phyloP scores from a whole-genome alignment of 2,797 vertebrate genomes.

The Morus bassanus region DNA sequence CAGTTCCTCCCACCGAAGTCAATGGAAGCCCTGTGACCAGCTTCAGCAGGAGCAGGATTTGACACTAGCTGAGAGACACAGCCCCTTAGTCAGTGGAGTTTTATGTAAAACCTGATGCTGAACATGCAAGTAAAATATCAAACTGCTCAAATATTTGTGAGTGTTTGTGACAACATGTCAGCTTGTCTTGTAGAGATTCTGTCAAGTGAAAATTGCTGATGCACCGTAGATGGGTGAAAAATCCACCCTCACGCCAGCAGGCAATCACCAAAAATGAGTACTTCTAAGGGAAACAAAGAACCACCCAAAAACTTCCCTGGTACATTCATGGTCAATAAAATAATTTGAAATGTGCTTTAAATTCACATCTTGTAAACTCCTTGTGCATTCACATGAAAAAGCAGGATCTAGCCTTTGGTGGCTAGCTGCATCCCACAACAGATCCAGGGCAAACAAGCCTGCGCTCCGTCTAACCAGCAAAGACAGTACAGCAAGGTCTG shows the following conservation, averaged over 20 bases:
- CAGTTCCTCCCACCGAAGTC: neutral
- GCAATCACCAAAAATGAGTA: neutral
- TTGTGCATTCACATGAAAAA: neutral
- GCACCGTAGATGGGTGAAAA: neutral
- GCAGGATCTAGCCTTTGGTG: neutral
- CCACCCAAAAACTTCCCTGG: neutral
- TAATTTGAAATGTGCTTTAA: neutral
- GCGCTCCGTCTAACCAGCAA: neutral
- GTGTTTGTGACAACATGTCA: neutral
- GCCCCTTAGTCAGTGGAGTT: neutral
- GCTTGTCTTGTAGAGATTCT: neutral
- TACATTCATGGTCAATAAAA: neutral
- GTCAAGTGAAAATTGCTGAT: neutral
- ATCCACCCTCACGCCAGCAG: neutral
- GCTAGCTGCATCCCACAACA: neutral
- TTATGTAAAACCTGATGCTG: neutral
- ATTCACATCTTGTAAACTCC: neutral
- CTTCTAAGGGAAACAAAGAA: neutral
- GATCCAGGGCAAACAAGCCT: neutral
- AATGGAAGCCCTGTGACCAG: neutral
- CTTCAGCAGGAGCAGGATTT: neutral
- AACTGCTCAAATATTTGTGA: slow-evolving; percentile 8
- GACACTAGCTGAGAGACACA: neutral
- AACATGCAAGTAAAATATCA: neutral
- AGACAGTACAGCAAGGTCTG: neutral